A percentile compares a stretch with the other conserved stretches of the same genome.
These are phyloP conservation scores for Mormyrus proboscirostris DNA, from an alignment of 2,797 vertebrate species.

Conservation along the genomic window DNA sequence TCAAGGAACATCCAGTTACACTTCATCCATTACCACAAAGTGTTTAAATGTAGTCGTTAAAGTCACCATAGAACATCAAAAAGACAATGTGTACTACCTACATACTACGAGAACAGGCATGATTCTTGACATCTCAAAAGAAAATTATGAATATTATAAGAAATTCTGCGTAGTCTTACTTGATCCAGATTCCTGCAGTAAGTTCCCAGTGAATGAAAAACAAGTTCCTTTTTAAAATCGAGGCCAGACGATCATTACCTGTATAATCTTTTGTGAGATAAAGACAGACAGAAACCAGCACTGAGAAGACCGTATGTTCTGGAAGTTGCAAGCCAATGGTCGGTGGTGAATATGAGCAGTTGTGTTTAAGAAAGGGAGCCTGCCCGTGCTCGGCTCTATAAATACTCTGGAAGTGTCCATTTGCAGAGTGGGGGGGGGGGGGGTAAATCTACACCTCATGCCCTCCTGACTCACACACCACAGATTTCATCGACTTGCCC, in stretches of 20 bases:
- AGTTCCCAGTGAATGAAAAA: background rate
- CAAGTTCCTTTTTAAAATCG: background rate
- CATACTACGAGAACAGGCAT: background rate
- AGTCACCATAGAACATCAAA: background rate
- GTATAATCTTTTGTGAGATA: slow-evolving; percentile 27
- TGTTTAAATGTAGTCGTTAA: background rate
- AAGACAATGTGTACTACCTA: background rate
- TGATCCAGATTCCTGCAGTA: background rate
- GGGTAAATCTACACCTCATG: slow-evolving; percentile 42
- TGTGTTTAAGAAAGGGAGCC: slow-evolving; percentile 51
- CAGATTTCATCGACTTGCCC: slow-evolving; percentile 33
- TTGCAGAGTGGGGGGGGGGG: slow-evolving; percentile 44
- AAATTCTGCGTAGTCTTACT: background rate
- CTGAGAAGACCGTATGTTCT: slow-evolving; percentile 30
- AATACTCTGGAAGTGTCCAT: slow-evolving; percentile 67
- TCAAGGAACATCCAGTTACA: background rate
- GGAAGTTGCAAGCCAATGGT: slow-evolving; percentile 35
- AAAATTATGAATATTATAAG: background rate
- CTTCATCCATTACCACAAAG: background rate
- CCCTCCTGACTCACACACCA: slow-evolving; percentile 28
- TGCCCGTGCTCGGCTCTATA: slow-evolving; percentile 55
- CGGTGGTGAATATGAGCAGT: slow-evolving; percentile 34
- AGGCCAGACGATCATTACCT: slow-evolving; percentile 40
- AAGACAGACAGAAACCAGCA: slow-evolving; percentile 14
- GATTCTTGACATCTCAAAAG: background rate